These are phyloP conservation scores for Eugnorisma glareosa DNA, from an alignment of 2,888 invertebrate genomes.

Conservation along the genomic window DNA sequence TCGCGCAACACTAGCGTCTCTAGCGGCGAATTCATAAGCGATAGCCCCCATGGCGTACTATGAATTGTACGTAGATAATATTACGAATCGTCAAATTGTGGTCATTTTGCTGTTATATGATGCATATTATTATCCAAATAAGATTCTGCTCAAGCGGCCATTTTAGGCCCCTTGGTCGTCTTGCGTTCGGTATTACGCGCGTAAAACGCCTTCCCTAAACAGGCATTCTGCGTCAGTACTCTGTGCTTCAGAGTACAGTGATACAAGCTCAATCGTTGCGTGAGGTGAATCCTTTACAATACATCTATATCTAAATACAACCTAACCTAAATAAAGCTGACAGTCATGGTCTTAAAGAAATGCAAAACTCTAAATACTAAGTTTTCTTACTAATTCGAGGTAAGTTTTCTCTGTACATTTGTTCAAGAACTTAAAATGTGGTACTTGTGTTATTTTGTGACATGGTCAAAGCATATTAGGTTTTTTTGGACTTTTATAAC, in stretches of 20 bases:
- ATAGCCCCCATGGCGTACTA: no score
- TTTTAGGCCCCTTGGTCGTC: neutral
- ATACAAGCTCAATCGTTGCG: constrained; percentile 36
- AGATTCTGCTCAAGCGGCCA: neutral
- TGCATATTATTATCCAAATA: neutral
- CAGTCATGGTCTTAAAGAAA: constrained; percentile 76
- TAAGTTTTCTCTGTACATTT: constrained; percentile 13
- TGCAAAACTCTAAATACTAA: constrained; percentile 55
- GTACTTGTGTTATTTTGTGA: neutral
- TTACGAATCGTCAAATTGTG: neutral
- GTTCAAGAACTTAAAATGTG: constrained; percentile 14
- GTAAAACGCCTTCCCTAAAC: neutral
- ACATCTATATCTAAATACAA: constrained; percentile 60
- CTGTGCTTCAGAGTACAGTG: constrained; percentile 2
- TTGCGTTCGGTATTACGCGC: neutral
- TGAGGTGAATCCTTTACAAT: constrained; percentile 41
- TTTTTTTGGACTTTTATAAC: constrained; percentile 7
- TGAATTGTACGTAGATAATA: neutral
- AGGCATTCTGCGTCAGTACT: neutral
- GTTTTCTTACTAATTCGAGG: constrained; percentile 18
- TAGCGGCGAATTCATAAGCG: no score
- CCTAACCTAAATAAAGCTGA: constrained; percentile 82
- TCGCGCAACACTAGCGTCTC: no score
- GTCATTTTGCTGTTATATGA: neutral
- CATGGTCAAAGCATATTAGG: constrained; percentile 1